Evolutionary conservation across 1,140 invertebrate genomes (phyloP), one percentile per base, ranked within the genome.

Genomic region (Drosophila triauraria): DNA sequence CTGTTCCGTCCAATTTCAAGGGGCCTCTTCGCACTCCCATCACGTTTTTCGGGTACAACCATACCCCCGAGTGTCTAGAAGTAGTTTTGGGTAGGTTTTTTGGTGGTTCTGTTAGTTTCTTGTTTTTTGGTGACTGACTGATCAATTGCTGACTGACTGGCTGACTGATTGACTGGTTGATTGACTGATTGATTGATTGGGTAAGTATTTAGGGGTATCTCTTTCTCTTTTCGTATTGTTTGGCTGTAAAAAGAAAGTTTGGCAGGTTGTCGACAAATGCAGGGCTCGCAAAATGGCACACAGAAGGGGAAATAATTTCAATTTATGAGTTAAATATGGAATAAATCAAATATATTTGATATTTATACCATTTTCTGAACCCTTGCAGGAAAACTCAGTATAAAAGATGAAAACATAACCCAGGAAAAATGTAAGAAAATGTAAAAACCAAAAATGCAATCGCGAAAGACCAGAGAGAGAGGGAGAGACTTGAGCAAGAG

Each of bases 101-200:
- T 40, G 44, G 59, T 83, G 77, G 59, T 62, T 69, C 63, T 65
- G 42, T 86, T 78, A 13, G 59, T 83, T 76, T 54, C 48, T 74
- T 65, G 48, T 78, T 75, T 75, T 59, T 75, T 54, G 43, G 63
- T 87, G 83, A 78, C 78, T 78, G 82, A 79, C 75, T 67, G 82
- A 75, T 62, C 69, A 75, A 75, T 69, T 72, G 79, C 75, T 67
- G 82, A 75, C 57, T 64, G 67, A 68, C 59, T 72, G 79, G 57
- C 44, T 81, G 74, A 54, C 54, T 71, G 80, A 42, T 53, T 71
- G 77, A 60, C 35, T 20, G 20, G 20, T 20, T 20, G 27, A 30
- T 30, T 82, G 78, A 61, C 38, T 84, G 61, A 64, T 50, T 82
- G 77, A 62, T 64, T 64, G 78, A 61, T 65, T 83, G 54, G 62